These are phyloP conservation scores for Bergia sp. DNA, from an alignment of 92 coral and sea anemone species.

Conservation along the genomic window DNA sequence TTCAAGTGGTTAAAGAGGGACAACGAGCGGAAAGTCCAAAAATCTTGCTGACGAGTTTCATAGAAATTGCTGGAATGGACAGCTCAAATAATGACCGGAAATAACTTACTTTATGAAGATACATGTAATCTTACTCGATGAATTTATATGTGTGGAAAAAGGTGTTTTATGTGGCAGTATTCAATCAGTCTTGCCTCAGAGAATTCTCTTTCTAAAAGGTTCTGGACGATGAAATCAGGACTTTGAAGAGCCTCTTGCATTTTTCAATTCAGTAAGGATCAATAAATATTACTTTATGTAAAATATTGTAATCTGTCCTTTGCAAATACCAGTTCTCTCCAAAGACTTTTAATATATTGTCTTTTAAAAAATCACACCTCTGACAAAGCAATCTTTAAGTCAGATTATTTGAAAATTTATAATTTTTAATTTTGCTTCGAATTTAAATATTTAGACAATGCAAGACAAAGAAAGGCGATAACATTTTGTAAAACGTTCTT, in stretches of 20 bases:
- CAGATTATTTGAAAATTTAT: background rate
- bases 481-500: too few relatives aligned
- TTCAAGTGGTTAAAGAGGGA: constrained; percentile 30
- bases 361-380: too few relatives aligned
- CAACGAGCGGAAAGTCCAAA: constrained; percentile 6
- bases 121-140: constrained; percentile 8
- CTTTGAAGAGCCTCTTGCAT: too few relatives aligned
- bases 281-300: too few relatives aligned
- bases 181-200: too few relatives aligned
- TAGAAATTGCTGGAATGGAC: constrained; percentile 65
- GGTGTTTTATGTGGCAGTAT: background rate
- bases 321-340: background rate
- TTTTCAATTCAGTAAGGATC: too few relatives aligned
- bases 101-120: constrained; percentile 82
- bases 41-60: constrained; percentile 27
- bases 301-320: background rate
- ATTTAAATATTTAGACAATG: background rate
- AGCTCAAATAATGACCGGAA: constrained; percentile 82
- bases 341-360: background rate
- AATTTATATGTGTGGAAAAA: background rate
- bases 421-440: background rate
- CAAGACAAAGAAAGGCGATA: background rate
- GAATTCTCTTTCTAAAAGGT: too few relatives aligned
- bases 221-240: too few relatives aligned
- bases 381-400: too few relatives aligned